phyloP scores from a whole-genome alignment of 2,888 invertebrate genomes.

The Empis livida region DNA sequence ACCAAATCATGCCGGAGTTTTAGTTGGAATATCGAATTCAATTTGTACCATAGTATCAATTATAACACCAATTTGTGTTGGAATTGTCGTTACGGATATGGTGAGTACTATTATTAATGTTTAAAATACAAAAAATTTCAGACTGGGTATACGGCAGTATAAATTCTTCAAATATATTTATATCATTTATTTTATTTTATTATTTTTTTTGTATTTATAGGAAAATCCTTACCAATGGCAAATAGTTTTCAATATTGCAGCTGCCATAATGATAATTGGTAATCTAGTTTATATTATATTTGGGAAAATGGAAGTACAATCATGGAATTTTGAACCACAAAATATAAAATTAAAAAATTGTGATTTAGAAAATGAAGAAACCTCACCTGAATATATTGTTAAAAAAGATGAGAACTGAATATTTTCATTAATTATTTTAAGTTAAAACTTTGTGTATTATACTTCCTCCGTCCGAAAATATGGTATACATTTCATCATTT shows the following conservation, averaged over 20 bases:
- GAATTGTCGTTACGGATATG: conserved; percentile 34
- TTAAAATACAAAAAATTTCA: no score
- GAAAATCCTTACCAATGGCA: conserved; percentile 48
- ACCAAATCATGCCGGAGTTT: conserved; percentile 47
- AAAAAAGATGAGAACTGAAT: no score
- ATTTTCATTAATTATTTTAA: no score
- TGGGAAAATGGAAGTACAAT: conserved; percentile 46
- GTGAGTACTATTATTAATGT: conserved; percentile 15
- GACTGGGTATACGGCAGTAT: no score
- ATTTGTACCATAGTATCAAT: conserved; percentile 45
- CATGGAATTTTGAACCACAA: conserved; percentile 46
- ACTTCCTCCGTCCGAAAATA: no score
- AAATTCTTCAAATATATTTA: no score
- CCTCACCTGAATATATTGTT: no score
- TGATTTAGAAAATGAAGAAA: no score
- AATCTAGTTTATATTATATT: conserved; percentile 51
- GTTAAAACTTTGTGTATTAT: no score
- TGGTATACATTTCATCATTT: no score
- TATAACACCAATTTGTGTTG: conserved; percentile 42
- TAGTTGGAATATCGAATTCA: conserved; percentile 51
- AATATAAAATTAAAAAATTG: conserved; percentile 10
- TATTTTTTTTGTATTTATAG: conserved; percentile 28
- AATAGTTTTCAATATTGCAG: conserved; percentile 53
- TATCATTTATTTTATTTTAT: no score
- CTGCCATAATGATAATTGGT: conserved; percentile 48